Conservation (phyloP, 1,140 invertebrate species). For the Zaprionus vittiger region DNA sequence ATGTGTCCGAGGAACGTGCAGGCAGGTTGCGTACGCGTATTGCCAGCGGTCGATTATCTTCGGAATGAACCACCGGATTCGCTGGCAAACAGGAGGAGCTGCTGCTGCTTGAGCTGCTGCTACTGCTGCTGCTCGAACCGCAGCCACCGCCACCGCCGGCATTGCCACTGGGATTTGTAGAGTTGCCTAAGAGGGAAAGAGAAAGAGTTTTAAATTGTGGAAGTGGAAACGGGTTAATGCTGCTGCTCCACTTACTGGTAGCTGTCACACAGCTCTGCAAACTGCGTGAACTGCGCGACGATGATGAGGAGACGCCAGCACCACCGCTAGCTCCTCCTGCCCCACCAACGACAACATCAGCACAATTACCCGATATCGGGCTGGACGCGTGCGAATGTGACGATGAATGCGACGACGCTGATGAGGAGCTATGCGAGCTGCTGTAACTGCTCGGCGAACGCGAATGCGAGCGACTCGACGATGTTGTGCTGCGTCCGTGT, state of each 20-base stretch:
- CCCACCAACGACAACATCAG: constrained; percentile 58
- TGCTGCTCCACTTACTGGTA: constrained; percentile 59
- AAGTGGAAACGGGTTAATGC: not conserved
- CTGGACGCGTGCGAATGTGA: constrained; percentile 84
- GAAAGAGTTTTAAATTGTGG: not conserved
- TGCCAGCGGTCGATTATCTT: constrained; percentile 91
- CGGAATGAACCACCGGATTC: constrained; percentile 86
- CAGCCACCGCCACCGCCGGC: constrained; percentile 62
- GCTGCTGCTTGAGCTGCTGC: constrained; percentile 72
- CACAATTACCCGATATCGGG: constrained; percentile 76
- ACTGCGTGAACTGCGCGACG: constrained; percentile 51
- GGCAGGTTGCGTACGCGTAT: constrained; percentile 97
- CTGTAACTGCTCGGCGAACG: constrained; percentile 84
- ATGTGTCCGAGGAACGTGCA: constrained; percentile 94
- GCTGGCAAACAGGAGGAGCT: constrained; percentile 65
- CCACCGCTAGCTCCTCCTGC: constrained; percentile 26
- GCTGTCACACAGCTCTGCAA: constrained; percentile 62
- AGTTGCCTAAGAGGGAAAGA: constrained; percentile 50
- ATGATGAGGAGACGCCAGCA: constrained; percentile 22
- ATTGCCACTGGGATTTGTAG: constrained; percentile 82
- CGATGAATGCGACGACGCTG: constrained; percentile 82
- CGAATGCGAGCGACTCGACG: constrained; percentile 86
- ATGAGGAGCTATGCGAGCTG: constrained; percentile 82
- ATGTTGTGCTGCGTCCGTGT: constrained; percentile 83
- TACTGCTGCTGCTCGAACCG: constrained; percentile 77